Conservation (phyloP, 2,113 vertebrate species). For the Blennius ocellaris region DNA sequence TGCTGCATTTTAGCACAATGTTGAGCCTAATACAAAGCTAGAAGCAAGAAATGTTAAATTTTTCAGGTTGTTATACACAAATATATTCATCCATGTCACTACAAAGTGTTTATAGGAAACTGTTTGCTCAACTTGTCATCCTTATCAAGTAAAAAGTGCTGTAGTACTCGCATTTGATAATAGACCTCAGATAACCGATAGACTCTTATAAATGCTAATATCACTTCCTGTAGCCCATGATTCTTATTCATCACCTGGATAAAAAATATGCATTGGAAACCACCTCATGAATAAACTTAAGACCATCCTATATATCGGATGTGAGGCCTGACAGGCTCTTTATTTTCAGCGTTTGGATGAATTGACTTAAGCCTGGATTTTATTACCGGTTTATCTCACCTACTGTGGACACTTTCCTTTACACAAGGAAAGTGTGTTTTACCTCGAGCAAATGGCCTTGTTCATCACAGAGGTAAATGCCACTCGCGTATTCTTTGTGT, state of each 20-base stretch:
- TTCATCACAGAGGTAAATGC: constrained; percentile 19
- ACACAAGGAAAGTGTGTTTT: constrained; percentile 14
- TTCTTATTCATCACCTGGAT: no score
- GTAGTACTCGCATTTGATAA: no score
- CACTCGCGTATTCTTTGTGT: constrained; percentile 6
- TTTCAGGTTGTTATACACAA: no score
- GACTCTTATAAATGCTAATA: not conserved
- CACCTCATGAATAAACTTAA: not conserved
- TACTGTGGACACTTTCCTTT: constrained; percentile 11
- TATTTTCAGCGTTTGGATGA: constrained; percentile 10
- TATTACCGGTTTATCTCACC: not conserved
- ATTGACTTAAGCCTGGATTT: constrained; percentile 34
- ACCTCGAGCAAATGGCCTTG: constrained; percentile 16
- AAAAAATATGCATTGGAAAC: not conserved
- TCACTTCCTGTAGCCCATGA: not conserved
- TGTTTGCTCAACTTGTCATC: no score
- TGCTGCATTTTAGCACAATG: no score
- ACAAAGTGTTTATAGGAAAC: no score
- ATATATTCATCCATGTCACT: no score
- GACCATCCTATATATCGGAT: not conserved
- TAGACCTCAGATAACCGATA: not conserved
- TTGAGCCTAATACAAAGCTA: no score
- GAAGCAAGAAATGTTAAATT: no score
- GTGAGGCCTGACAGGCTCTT: not conserved
- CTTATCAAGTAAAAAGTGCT: no score